Evolutionary conservation across 2,888 invertebrate genomes (phyloP).

Genomic region (Allophyes oxyacanthae): DNA sequence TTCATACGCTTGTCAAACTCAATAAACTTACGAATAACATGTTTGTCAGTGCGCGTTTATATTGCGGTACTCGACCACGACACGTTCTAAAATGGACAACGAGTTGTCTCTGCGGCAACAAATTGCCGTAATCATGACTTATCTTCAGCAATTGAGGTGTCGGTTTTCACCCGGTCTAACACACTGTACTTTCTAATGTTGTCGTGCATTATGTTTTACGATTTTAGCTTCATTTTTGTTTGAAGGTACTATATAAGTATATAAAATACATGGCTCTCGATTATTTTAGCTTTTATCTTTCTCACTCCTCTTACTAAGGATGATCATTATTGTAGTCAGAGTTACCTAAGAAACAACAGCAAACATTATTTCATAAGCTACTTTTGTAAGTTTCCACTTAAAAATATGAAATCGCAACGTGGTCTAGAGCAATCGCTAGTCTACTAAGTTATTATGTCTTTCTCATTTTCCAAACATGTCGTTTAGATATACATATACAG

Average conservation of each 20-base stretch:
- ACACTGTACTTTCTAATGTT: constrained; percentile 53
- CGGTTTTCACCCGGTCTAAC: constrained; percentile 50
- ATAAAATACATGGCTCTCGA: too few species aligned
- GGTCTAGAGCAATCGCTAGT: too few species aligned
- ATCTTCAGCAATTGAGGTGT: constrained; percentile 56
- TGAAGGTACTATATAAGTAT: not conserved
- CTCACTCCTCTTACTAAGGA: too few species aligned
- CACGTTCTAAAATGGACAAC: constrained; percentile 49
- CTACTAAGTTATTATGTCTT: constrained; percentile 3
- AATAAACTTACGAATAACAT: constrained; percentile 35
- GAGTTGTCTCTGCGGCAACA: constrained; percentile 50
- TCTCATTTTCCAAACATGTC: constrained; percentile 26
- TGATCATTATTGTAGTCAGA: too few species aligned
- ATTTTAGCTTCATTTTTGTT: constrained; percentile 13
- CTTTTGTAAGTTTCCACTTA: too few species aligned
- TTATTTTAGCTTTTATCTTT: too few species aligned
- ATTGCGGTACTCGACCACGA: constrained; percentile 31
- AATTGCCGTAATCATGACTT: constrained; percentile 61
- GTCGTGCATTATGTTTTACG: constrained; percentile 22
- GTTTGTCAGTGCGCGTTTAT: constrained; percentile 30
- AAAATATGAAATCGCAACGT: too few species aligned
- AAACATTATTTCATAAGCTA: too few species aligned
- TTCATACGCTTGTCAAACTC: constrained; percentile 34
- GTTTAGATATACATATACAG: constrained; percentile 43
- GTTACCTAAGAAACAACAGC: too few species aligned